Base-by-base conservation (phyloP, 1,140 invertebrate species). In the Paraescarpia echinospica region DNA sequence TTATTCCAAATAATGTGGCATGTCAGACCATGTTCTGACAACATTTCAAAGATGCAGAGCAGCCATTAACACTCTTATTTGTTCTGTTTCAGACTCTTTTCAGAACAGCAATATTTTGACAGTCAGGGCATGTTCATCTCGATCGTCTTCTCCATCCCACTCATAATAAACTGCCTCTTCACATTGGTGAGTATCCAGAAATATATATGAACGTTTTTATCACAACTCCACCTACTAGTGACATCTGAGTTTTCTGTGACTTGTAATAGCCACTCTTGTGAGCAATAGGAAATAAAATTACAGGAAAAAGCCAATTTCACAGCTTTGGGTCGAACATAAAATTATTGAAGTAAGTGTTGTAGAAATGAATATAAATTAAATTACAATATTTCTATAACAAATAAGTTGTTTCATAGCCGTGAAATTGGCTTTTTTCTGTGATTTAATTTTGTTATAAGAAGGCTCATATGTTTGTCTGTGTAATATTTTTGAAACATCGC, bases 111-210 rank as follows among this genome's bases (percentile, higher is more conserved):
- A 95, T 99, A 99, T 96, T 99, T 99, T 96, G 98, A 99, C 96
- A 98, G 97, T 94, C 98, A 98, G 96, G 98, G 98, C 77, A 96
- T 99, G 92, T 99, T 99, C 95, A 98, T 99, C 97, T 99, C 98
- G 22, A 97, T 98, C 33, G 97, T 99, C 27, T 98, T 98, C 96
- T 98, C 98, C 14, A 97, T 98, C 94, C 98, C 98, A 89, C 97
- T 99, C 94, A 96, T 99, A 93, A 97, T 98, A 35, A 98, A 98
- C 96, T 98, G 98, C 95, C 98, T 98, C 97, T 97, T 98, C 93
- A 98, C 99, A 97, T 98, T 99, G 97, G 98, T 99, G 97, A 97
- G 98, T 97, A 31, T 31, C 35, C 27, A 31, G 59, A 6, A 77
- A 77, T 89, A 89, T 9, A 90, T 41, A n/a, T n/a, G n/a, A 34